Base-by-base conservation (phyloP, 1,140 invertebrate species). In the Ericerus pela region DNA sequence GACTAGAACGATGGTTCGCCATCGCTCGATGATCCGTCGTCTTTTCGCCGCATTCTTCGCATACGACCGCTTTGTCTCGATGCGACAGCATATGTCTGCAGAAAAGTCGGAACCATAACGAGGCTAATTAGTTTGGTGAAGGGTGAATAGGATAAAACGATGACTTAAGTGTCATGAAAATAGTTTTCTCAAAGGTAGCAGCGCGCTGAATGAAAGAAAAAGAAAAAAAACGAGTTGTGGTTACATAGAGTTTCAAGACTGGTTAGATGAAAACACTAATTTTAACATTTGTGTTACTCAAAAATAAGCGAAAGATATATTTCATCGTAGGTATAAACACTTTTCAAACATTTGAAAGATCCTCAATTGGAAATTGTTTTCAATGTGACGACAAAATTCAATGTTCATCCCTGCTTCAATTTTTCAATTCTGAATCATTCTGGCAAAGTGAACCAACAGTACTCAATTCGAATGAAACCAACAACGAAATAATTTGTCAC, bases 21-120 rank as follows among this genome's bases (percentile, higher is more conserved):
- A 84, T 67, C 1, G 79, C 76, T 26, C 80, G 69, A 0, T 80
- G 79, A 60, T 84, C 80, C 1, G 79, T 76, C 55, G 83, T 82
- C 61, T 81, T 77, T 59, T 81, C 79, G 5, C 79, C 79, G 57
- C 81, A 84, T 18, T 81, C 79, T 53, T 81, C 79, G 58, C 81
- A 84, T 41, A 36, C 10, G 28, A 61, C 57, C 8, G 55, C 60
- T 55, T 61, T 60, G 33, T 62, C 58, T 38, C 60, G 30, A 58
- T 64, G 63, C 16, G 58, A 58, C 18, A 59, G 11, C 60, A 64
- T 63, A 51, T 65, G 64, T 37, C 63, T 64, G 33, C 8, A 33
- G 30, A 33, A 63, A 61, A 43, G 22, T 18, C 38, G 53, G 1
- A 58, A 54, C 1, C 11, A 26, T 53, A 33, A 52, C 14, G 28